These are phyloP conservation scores for Microchirus variegatus DNA, from an alignment of 2,797 vertebrate species.

Conservation along the genomic window DNA sequence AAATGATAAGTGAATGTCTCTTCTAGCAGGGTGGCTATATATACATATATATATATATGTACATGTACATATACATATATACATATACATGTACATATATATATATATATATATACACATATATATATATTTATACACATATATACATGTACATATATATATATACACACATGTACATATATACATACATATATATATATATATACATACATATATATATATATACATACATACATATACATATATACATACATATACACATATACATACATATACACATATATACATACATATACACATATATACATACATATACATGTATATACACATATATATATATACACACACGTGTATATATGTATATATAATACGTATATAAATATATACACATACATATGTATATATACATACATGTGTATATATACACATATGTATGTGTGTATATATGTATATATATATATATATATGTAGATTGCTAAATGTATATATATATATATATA, in stretches of 20 bases:
- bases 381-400: slow-evolving; percentile 9
- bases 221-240: slow-evolving; percentile 1
- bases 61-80: slow-evolving; percentile 5
- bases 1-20: slow-evolving; percentile 11
- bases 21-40: slow-evolving; percentile 3
- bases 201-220: no score
- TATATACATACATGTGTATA: no score
- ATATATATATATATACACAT: no score
- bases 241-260: no score
- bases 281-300: no score
- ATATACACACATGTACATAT: slow-evolving; percentile 6
- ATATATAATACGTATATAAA: no score
- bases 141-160: no score
- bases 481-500: slow-evolving; percentile 11
- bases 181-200: no score
- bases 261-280: slow-evolving; percentile 5
- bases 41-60: background rate
- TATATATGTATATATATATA: no score
- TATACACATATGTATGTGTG: slow-evolving; percentile 2
- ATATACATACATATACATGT: slow-evolving; percentile 9
- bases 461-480: no score
- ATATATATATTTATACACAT: slow-evolving; percentile 1
- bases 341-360: slow-evolving; percentile 6
- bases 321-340: no score
- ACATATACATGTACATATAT: background rate